Evolutionary conservation across 2,888 invertebrate genomes (phyloP), one percentile per base, ranked within the genome.

Genomic region (Autographa gamma): DNA sequence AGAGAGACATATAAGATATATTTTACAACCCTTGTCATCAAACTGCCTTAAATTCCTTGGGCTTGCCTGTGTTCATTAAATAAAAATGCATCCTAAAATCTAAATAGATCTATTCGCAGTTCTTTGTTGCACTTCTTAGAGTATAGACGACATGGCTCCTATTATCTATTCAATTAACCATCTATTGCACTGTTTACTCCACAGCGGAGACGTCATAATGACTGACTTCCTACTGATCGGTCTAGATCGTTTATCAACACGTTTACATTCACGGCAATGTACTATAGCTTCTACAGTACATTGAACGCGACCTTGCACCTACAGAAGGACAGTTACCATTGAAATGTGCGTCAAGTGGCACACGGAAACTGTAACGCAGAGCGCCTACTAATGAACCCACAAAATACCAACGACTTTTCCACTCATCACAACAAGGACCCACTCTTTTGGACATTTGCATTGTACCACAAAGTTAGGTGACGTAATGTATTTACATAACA

Each of bases 171-270:
- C 43, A 43, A 43, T 43, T 6, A 43, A 43, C n/a, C n/a, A n/a
- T 48, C n/a, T 48, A 56, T 5, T 19, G 54, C 19, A n/a, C 18
- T 52, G 6, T 11, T 54, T 13, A 19, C 54, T n/a, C n/a, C 7
- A n/a, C n/a, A 56, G 5, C 11, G 13, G 25, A 19, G 4, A 19
- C 19, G 19, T 25, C 54, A 25, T 56, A 13, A 56, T 13, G 6
- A 19, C 25, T 25, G 11, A 56, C 19, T 13, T 56, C 54, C 54
- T 13, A 56, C 13, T 25, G 25, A 56, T 56, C 25, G 25, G 25
- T 56, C 54, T 56, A 56, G 13, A 56, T 56, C 54, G 19, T 56
- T 48, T 48, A 48, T 14, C 19, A 19, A 56, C 54, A 56, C 19
- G 19, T 19, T 19, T 19, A 18, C 19, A 9, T 11, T 11, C 19